Base-by-base conservation (phyloP, 2,113 vertebrate species). In the Scomber colias region DNA sequence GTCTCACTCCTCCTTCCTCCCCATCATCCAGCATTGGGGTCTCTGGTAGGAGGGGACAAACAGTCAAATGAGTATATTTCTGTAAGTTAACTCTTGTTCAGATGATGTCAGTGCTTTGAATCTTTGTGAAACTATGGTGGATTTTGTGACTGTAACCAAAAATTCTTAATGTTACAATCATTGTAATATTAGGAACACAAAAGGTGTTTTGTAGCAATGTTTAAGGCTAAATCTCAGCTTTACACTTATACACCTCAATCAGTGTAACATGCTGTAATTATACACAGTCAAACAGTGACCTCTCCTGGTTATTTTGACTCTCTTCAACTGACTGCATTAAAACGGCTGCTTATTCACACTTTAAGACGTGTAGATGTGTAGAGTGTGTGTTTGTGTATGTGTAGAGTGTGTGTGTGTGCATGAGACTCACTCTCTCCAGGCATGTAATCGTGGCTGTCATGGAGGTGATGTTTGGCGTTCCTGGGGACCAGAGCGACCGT, bases 1-100 rank as follows among this genome's bases (percentile, higher is more conserved):
- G 94, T 71, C 96, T 96, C 87, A 99, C 93, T 5, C 97, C 97
- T 1, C 97, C 97, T 78, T 99, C 98, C 15, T 99, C 98, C 8
- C 96, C 96, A 44, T 98, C 97, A 54, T 98, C 98, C 90, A 99
- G 90, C 97, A 99, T 99, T 0, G 98, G 97, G 3, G 98, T 99
- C 92, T 98, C 98, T 99, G 91, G 15, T n/a, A 9, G 62, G 19
- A 56, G 35, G 16, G 14, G 21, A 27, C 5, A 60, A 51, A 55
- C 14, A 55, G 30, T 31, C 1, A 0, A 10, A 16, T 62, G 0
- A 76, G 14, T 63, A 9, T 30, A 30, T 55, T 30, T 40, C 35
- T 9, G 35, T 40, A 2, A 9, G 35, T 40, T 10, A 40, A 40
- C 35, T 40, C 35, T 8, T 9, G 35, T 40, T 9, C 35, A 40